Conservation (phyloP, 92 coral and sea anemone species). For the Plumapathes pennacea region DNA sequence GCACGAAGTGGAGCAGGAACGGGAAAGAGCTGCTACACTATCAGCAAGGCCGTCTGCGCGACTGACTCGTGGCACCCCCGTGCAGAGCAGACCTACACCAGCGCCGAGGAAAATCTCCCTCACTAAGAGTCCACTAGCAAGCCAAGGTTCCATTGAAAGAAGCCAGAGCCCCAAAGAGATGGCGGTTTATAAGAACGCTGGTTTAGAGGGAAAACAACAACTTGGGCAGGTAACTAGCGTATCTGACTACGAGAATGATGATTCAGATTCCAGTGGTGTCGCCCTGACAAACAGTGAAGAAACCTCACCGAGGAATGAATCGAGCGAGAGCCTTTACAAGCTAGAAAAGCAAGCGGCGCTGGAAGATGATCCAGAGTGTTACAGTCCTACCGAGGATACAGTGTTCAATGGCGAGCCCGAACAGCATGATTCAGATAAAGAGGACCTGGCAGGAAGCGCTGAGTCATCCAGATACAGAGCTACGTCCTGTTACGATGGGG, state of each 20-base stretch:
- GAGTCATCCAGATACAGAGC: slow-evolving; percentile 2
- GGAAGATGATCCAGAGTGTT: background rate
- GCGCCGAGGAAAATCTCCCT: slow-evolving; percentile 23
- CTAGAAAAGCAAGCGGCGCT: background rate
- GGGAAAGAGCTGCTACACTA: too few relatives aligned
- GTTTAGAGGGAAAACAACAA: slow-evolving; percentile 5
- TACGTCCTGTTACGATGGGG: slow-evolving; percentile 18
- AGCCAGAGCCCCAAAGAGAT: background rate
- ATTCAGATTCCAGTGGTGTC: too few relatives aligned
- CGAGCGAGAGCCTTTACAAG: background rate
- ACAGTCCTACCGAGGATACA: too few relatives aligned
- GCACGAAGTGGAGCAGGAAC: too few relatives aligned
- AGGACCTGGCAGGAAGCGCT: too few relatives aligned
- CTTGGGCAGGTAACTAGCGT: too few relatives aligned
- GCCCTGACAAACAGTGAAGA: background rate
- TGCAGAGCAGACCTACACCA: slow-evolving; percentile 17
- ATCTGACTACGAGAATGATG: too few relatives aligned
- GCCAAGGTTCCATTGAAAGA: slow-evolving; percentile 6
- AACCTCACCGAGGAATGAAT: background rate
- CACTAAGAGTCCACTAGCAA: slow-evolving; percentile 20
- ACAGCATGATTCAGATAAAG: too few relatives aligned
- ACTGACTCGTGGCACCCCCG: too few relatives aligned
- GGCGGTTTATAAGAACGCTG: background rate
- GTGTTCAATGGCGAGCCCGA: too few relatives aligned
- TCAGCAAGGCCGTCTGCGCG: too few relatives aligned